phyloP scores from a whole-genome alignment of 2,113 vertebrate genomes.

The Seriola quinqueradiata region DNA sequence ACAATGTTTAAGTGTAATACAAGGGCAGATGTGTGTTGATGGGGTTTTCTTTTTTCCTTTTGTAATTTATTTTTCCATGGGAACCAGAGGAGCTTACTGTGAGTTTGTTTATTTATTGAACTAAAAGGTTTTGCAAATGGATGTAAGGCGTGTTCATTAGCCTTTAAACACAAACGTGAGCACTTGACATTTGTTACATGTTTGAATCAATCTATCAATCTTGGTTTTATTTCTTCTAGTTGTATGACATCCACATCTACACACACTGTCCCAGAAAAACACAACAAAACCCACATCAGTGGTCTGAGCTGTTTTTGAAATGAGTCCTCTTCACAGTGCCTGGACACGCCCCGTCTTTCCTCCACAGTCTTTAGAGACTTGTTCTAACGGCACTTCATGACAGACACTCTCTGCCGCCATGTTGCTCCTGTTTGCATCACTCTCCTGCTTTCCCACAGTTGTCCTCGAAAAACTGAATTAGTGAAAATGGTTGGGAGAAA shows the following conservation, averaged over 20 bases:
- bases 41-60: too few relatives aligned
- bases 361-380: conserved; percentile 42
- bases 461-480: conserved; percentile 54
- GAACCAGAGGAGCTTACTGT: too few relatives aligned
- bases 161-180: too few relatives aligned
- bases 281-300: neutral
- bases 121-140: too few relatives aligned
- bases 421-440: conserved; percentile 67
- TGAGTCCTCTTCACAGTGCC: neutral
- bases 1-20: too few relatives aligned
- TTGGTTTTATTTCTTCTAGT: neutral
- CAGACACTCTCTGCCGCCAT: conserved; percentile 22
- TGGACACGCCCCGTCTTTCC: conserved; percentile 3
- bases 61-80: too few relatives aligned
- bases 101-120: too few relatives aligned
- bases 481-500: conserved; percentile 50
- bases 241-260: neutral
- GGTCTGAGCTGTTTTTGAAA: conserved; percentile 22
- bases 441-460: conserved; percentile 34
- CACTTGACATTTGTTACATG: too few relatives aligned
- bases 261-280: neutral
- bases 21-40: too few relatives aligned
- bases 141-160: too few relatives aligned
- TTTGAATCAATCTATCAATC: too few relatives aligned
- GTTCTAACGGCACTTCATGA: conserved; percentile 49